Conservation (phyloP, 2,797 vertebrate genomes). For the Leptatherina wallacei region DNA sequence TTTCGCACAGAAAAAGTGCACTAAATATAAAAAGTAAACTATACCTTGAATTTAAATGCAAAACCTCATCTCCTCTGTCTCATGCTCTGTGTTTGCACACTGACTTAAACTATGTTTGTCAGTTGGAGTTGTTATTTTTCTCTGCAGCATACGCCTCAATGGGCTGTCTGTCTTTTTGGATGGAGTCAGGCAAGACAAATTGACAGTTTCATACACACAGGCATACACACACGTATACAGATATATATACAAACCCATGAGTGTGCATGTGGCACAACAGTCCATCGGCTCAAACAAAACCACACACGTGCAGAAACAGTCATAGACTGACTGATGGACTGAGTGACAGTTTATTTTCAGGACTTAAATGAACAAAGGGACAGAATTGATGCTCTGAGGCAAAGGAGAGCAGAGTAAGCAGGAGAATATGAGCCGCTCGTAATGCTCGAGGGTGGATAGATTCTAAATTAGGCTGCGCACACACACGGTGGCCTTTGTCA, state of each 20-base stretch:
- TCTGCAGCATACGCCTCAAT: constrained; percentile 76
- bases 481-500: constrained; percentile 30
- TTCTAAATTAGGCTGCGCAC: constrained; percentile 34
- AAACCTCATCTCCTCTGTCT: constrained; percentile 53
- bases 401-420: constrained; percentile 54
- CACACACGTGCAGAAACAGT: constrained; percentile 33
- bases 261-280: constrained; percentile 18
- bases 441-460: constrained; percentile 39
- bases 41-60: constrained; percentile 69
- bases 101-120: constrained; percentile 81
- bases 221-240: constrained; percentile 5
- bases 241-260: constrained; percentile 16
- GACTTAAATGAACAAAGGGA: constrained; percentile 69
- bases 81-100: constrained; percentile 56
- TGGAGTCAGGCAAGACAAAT: constrained; percentile 76
- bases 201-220: constrained; percentile 68
- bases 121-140: constrained; percentile 79
- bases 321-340: constrained; percentile 55
- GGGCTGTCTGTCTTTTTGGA: constrained; percentile 79
- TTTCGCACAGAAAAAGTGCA: constrained; percentile 45
- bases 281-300: constrained; percentile 19
- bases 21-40: constrained; percentile 54
- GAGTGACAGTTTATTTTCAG: constrained; percentile 78
- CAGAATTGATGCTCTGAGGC: constrained; percentile 61
- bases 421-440: constrained; percentile 37